phyloP scores from a whole-genome alignment of 1,140 invertebrate genomes.

The Drosophila elegans region DNA sequence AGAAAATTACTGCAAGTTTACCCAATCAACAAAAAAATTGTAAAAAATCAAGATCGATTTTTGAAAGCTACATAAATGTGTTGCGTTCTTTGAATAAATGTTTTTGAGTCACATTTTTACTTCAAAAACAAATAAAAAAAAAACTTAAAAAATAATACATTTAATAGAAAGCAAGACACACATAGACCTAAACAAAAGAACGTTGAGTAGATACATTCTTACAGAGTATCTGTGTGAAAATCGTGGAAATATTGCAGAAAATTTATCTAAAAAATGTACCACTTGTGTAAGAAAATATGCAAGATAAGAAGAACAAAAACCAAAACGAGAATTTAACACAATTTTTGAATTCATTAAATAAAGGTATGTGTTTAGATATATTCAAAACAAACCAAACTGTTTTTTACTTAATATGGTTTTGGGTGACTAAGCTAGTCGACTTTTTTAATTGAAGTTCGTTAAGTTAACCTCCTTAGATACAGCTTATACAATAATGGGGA shows the following conservation, averaged over 20 bases:
- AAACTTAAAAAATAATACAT: conserved; percentile 33
- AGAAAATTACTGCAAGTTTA: conserved; percentile 43
- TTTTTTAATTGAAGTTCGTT: neutral
- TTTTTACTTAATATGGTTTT: conserved; percentile 6
- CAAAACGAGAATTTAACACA: conserved; percentile 80
- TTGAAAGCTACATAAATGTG: conserved; percentile 67
- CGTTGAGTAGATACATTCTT: conserved; percentile 35
- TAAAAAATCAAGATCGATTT: conserved; percentile 44
- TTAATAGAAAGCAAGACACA: conserved; percentile 41
- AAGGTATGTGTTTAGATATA: conserved; percentile 84
- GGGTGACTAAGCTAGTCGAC: neutral
- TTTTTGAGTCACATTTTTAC: conserved; percentile 80
- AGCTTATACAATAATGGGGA: neutral
- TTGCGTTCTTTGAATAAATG: conserved; percentile 81
- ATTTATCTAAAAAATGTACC: conserved; percentile 63
- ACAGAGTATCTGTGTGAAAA: conserved; percentile 54
- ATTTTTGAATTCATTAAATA: conserved; percentile 84
- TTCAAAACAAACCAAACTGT: conserved; percentile 61
- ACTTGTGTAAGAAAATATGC: conserved; percentile 36
- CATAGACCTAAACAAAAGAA: conserved; percentile 28
- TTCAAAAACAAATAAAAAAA: conserved; percentile 57
- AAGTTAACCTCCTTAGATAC: neutral
- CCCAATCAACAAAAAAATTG: conserved; percentile 49
- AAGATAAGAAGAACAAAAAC: conserved; percentile 49
- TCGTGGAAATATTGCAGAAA: conserved; percentile 35